phyloP scores from a whole-genome alignment of 2,797 vertebrate species.

The Sternotherus odoratus region DNA sequence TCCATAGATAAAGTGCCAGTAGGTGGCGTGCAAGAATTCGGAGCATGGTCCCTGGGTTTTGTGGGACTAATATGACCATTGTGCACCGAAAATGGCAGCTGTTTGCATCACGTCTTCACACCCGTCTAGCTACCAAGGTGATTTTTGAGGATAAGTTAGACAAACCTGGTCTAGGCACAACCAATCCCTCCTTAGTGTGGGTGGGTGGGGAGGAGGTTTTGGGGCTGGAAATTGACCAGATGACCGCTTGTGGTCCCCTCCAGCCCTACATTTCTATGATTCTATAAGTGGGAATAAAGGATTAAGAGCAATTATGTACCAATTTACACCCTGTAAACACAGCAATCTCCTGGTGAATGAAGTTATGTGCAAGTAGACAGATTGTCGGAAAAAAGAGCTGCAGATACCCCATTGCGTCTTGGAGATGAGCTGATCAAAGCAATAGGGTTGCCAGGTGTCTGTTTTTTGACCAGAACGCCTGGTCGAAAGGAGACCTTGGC shows the following conservation, averaged over 20 bases:
- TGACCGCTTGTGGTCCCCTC: background rate
- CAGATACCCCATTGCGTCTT: too few relatives aligned
- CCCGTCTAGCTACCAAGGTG: too few relatives aligned
- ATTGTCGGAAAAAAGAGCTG: too few relatives aligned
- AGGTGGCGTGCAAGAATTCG: too few relatives aligned
- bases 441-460: background rate
- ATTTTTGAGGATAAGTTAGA: background rate
- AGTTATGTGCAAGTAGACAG: conserved; percentile 10
- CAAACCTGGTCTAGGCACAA: background rate
- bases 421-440: background rate
- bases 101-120: background rate
- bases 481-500: too few relatives aligned
- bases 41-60: background rate
- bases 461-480: too few relatives aligned
- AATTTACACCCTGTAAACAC: conserved; percentile 8
- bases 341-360: background rate
- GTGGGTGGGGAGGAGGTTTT: background rate
- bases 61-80: background rate
- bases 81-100: conserved; percentile 19
- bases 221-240: background rate
- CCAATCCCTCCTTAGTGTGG: background rate
- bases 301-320: conserved; percentile 1
- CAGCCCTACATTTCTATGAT: background rate
- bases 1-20: too few relatives aligned
- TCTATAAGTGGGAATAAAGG: conserved; percentile 21